Conservation (phyloP, 2,113 vertebrate species). For the Orycteropus afer region DNA sequence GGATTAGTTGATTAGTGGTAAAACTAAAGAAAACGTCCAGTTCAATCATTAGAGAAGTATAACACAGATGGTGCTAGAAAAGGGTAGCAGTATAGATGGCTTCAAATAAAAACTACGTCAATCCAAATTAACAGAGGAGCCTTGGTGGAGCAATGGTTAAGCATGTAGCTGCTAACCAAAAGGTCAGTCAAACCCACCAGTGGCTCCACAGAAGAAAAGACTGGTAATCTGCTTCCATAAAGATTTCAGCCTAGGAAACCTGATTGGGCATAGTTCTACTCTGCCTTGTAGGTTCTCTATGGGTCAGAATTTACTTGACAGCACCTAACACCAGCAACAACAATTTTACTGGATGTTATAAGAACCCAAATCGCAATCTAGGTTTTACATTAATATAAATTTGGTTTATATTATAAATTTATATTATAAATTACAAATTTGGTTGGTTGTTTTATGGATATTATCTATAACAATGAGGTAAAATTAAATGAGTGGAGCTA, state of each 20-base stretch:
- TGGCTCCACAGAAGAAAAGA: background rate
- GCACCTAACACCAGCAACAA: background rate
- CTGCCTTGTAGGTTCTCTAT: no score
- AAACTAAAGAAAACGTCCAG: conserved; percentile 28
- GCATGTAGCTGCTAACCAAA: background rate
- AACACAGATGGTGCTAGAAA: conserved; percentile 20
- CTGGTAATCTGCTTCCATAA: background rate
- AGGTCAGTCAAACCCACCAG: background rate
- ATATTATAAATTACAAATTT: no score
- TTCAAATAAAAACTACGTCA: conserved; percentile 17
- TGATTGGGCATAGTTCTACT: background rate
- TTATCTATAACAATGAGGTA: background rate
- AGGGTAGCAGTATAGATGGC: background rate
- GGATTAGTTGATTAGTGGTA: conserved; percentile 28
- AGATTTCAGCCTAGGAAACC: background rate
- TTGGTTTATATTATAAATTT: no score
- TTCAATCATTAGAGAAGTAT: conserved; percentile 12
- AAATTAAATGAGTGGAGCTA: background rate
- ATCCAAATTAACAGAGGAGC: conserved; percentile 21
- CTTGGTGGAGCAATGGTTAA: background rate
- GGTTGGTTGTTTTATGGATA: background rate
- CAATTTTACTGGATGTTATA: background rate
- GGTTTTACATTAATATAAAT: conserved; percentile 1
- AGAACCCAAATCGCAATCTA: background rate
- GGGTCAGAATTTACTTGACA: background rate